phyloP scores from a whole-genome alignment of 1,140 invertebrate genomes.

The Drosophila repleta region DNA sequence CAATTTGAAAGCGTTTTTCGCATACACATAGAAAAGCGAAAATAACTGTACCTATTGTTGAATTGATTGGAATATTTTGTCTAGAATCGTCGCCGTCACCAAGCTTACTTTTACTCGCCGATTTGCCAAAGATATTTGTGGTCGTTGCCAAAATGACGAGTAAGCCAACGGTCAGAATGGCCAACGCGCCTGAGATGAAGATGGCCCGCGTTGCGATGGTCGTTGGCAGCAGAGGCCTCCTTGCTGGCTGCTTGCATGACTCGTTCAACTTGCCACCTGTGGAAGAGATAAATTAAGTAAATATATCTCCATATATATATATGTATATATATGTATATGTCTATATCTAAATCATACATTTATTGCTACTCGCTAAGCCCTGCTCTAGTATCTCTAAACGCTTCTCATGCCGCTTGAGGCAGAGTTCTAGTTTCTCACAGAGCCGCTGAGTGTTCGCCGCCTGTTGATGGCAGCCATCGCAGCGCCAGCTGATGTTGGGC shows the following conservation, averaged over 20 bases:
- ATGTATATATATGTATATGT: too few species aligned
- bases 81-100: constrained; percentile 82
- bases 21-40: constrained; percentile 51
- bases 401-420: constrained; percentile 56
- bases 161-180: constrained; percentile 54
- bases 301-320: too few species aligned
- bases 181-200: constrained; percentile 57
- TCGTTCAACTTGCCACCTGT: constrained; percentile 52
- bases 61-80: constrained; percentile 84
- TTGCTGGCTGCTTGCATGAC: constrained; percentile 36
- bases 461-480: constrained; percentile 33
- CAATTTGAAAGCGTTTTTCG: constrained; percentile 24
- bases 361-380: constrained; percentile 45
- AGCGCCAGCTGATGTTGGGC: constrained; percentile 45
- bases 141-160: constrained; percentile 55
- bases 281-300: not conserved
- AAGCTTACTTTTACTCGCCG: constrained; percentile 78
- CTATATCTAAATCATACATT: constrained; percentile 13
- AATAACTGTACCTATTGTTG: constrained; percentile 83
- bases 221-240: too few species aligned
- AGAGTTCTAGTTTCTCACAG: constrained; percentile 35
- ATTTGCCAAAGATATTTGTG: constrained; percentile 64
- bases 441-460: constrained; percentile 3
- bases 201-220: constrained; percentile 63
- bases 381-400: constrained; percentile 51